Percentiles rank a stretch among this genome's conserved stretches.
Evolutionary conservation across 2,113 vertebrate genomes (phyloP).

Genomic region (Todiramphus saurophagus): DNA sequence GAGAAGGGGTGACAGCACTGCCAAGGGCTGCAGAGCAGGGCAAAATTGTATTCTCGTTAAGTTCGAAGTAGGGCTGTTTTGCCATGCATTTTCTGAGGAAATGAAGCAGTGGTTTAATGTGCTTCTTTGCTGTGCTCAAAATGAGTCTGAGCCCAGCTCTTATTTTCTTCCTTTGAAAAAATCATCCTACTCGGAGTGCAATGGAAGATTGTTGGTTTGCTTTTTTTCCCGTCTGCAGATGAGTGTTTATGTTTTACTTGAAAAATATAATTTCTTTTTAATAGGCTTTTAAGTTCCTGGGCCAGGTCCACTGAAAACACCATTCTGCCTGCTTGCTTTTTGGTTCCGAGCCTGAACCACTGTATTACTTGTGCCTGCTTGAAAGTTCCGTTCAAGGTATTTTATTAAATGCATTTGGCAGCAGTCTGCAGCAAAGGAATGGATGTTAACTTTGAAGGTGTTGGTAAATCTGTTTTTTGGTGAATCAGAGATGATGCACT

Average conservation of each 20-base stretch:
- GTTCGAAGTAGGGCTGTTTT: background rate
- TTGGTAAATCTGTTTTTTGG: background rate
- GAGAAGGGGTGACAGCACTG: background rate
- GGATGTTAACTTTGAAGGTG: slow-evolving; percentile 9
- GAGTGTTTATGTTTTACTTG: background rate
- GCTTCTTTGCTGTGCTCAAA: background rate
- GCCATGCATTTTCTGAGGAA: background rate
- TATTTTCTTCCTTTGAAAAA: background rate
- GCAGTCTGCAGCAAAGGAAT: background rate
- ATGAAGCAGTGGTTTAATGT: background rate
- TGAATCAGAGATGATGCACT: slow-evolving; percentile 48
- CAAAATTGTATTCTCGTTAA: background rate
- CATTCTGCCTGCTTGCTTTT: background rate
- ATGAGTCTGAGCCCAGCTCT: background rate
- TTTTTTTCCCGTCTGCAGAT: background rate
- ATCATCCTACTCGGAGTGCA: background rate
- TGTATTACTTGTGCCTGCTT: background rate
- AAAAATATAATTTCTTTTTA: background rate
- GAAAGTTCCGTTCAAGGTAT: background rate
- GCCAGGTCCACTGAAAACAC: background rate
- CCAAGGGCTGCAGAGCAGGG: background rate
- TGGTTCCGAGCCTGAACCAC: background rate
- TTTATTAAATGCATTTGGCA: background rate
- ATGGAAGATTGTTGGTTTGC: background rate
- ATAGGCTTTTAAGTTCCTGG: background rate